phyloP scores from a whole-genome alignment of 2,888 invertebrate species.

The Hedya salicella region DNA sequence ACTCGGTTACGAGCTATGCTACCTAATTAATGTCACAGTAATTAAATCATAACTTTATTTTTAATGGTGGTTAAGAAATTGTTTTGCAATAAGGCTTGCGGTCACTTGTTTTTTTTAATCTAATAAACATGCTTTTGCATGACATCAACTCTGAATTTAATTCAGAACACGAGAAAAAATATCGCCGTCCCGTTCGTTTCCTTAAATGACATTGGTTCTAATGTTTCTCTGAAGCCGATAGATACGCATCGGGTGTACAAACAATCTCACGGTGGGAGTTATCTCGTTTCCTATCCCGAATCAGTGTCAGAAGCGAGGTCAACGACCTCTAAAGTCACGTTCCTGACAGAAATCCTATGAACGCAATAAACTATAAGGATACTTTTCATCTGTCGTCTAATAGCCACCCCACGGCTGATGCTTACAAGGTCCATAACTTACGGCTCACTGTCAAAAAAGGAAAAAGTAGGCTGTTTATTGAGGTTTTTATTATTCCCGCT shows the following conservation, averaged over 20 bases:
- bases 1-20: constrained; percentile 1
- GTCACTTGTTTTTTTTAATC: constrained; percentile 14
- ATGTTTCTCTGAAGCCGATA: constrained; percentile 61
- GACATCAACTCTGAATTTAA: constrained; percentile 17
- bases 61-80: constrained; percentile 16
- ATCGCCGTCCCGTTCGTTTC: constrained; percentile 40
- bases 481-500: constrained; percentile 67
- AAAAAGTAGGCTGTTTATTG: constrained; percentile 68
- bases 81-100: constrained; percentile 22
- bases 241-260: constrained; percentile 66
- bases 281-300: constrained; percentile 64
- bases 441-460: constrained; percentile 71
- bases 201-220: constrained; percentile 57
- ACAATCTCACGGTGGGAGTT: constrained; percentile 63
- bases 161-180: constrained; percentile 12
- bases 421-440: constrained; percentile 71
- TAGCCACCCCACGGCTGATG: constrained; percentile 65
- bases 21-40: constrained; percentile 24
- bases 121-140: background rate
- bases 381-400: constrained; percentile 78
- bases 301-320: constrained; percentile 66
- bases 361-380: constrained; percentile 74
- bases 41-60: constrained; percentile 33
- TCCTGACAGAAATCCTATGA: constrained; percentile 63
- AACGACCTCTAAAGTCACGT: constrained; percentile 71